A percentile compares a stretch with the other conserved stretches of the same genome.
Evolutionary conservation across 1,140 invertebrate species (phyloP).

Genomic region (Reticulitermes speratus): DNA sequence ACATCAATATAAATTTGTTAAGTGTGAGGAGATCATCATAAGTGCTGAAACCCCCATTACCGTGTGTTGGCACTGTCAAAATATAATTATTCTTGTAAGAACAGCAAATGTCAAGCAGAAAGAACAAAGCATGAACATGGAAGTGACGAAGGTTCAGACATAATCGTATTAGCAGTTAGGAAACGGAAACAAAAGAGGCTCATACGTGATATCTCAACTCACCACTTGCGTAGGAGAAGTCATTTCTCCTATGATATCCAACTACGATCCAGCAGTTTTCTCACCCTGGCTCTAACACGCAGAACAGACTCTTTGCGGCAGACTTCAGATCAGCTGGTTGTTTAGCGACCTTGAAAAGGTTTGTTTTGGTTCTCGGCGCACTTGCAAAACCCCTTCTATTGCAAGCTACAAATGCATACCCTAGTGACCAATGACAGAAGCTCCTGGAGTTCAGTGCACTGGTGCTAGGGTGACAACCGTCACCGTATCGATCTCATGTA

Average conservation of each 20-base stretch:
- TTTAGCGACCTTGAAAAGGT: conserved; percentile 25
- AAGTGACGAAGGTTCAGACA: not conserved
- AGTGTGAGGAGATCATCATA: too few species aligned
- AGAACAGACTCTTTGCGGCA: not conserved
- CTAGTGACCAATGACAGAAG: not conserved
- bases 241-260: conserved; percentile 20
- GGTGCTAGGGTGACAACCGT: not conserved
- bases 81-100: not conserved
- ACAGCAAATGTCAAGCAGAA: not conserved
- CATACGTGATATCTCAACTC: not conserved
- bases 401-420: conserved; percentile 5
- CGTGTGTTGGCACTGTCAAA: conserved; percentile 14
- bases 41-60: too few species aligned
- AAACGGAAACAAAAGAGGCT: not conserved
- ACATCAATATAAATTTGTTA: too few species aligned
- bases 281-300: not conserved
- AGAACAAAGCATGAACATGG: not conserved
- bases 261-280: not conserved
- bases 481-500: not conserved
- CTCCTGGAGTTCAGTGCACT: conserved; percentile 3
- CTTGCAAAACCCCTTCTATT: not conserved
- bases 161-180: not conserved
- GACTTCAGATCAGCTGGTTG: conserved; percentile 24
- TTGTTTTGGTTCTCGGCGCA: conserved; percentile 32
- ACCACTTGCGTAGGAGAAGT: conserved; percentile 31